These are phyloP conservation scores for Bellardia pandia DNA, from an alignment of 2,888 invertebrate genomes.

Conservation along the genomic window DNA sequence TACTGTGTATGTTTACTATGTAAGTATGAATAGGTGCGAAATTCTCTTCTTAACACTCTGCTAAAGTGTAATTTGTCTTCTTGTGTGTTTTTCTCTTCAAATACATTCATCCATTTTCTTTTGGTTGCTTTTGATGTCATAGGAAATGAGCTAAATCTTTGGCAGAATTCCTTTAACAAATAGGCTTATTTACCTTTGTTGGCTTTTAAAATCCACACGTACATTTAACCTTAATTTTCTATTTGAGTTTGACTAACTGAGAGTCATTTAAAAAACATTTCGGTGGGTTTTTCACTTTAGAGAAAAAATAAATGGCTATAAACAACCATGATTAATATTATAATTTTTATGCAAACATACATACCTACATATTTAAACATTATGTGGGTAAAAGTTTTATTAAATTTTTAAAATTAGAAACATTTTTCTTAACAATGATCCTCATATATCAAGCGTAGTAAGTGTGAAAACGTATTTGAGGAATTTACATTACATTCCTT, in stretches of 20 bases:
- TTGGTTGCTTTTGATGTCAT: constrained; percentile 46
- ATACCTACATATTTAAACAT: constrained; percentile 1
- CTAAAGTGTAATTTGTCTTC: constrained; percentile 80
- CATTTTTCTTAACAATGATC: constrained; percentile 60
- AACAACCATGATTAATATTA: constrained; percentile 61
- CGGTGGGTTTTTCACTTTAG: constrained; percentile 26
- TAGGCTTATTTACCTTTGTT: constrained; percentile 68
- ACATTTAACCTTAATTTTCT: constrained; percentile 56
- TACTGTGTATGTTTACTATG: not conserved
- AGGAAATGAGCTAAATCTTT: constrained; percentile 61
- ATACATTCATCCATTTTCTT: constrained; percentile 28
- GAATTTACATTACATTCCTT: constrained; percentile 2
- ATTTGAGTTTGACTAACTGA: constrained; percentile 61
- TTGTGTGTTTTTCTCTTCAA: constrained; percentile 57
- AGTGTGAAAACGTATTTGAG: not conserved
- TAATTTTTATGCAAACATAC: constrained; percentile 37
- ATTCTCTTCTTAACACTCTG: constrained; percentile 74
- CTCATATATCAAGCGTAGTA: constrained; percentile 39
- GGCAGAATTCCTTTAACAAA: constrained; percentile 65
- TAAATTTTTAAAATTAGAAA: constrained; percentile 59
- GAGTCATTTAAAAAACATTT: constrained; percentile 58
- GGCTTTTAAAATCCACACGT: constrained; percentile 27
- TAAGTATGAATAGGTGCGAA: constrained; percentile 71
- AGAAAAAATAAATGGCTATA: constrained; percentile 4
- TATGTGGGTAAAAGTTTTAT: constrained; percentile 40